Base-by-base conservation (phyloP, 2,797 vertebrate genomes). In the Hyperoplus lanceolatus region DNA sequence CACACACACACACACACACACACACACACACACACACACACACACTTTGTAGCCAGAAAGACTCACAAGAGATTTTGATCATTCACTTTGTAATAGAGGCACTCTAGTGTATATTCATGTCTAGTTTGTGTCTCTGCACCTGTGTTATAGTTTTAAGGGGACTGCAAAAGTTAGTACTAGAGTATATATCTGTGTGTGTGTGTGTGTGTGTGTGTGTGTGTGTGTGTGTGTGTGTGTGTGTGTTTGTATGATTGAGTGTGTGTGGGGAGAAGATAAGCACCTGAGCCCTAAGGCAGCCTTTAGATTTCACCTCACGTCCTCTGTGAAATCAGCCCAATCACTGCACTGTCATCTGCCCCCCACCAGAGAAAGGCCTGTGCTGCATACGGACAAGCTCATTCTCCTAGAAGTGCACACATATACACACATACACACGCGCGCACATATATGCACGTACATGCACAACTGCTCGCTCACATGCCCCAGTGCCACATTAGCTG, bases 221-320 rank as follows among this genome's bases (percentile, higher is more conserved):
- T 29, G 29, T 29, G 29, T 29, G 3, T 29, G 29, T 3, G 38
- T 57, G 42, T 10, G 42, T 75, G 13, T 18, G 51, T n/a, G 59
- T 58, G 76, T 50, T 74, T 10, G 49, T 16, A 69, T 49, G 59
- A 42, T 64, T 13, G 60, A 1, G 69, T 83, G 81, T 79, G 85
- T 92, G 91, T 50, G 77, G 13, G 73, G 75, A 89, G 85, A 83
- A 84, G 93, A 93, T 94, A 92, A 91, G 92, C 92, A 92, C 91
- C 92, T 93, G 92, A 87, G 91, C 88, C 92, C 91, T 4, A 70
- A 89, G 86, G 93, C 89, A 82, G 86, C 87, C 86, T 92, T 92
- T 86, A 91, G 85, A 90, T 93, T 92, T 93, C 93, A 90, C 83
- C 87, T 93, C 93, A 94, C 91, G 92, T 93, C 84, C 82, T 87